Base-by-base conservation (phyloP, 2,888 invertebrate genomes). In the Plemyria rubiginata region DNA sequence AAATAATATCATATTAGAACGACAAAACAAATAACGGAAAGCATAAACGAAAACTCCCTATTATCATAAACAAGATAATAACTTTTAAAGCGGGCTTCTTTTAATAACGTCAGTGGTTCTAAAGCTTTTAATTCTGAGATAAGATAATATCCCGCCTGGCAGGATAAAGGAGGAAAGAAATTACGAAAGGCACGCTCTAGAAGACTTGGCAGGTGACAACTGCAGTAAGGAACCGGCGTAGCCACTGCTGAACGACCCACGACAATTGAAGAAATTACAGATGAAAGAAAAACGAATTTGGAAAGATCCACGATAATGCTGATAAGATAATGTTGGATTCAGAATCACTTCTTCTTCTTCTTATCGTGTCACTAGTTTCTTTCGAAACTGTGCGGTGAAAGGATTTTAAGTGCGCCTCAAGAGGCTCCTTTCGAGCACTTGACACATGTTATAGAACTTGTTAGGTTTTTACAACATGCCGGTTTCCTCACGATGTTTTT, bases 141-240 rank as follows among this genome's bases (percentile, higher is more conserved):
- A 79, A 81, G 81, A 83, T 81, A 79, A 76, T 82, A 80, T 77
- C 13, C 7, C 7, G 12, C n/a, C 29, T 29, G 73, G 69, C 62
- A 67, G 74, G 69, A 77, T 77, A 76, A 81, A 80, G 70, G 74
- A 73, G 76, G 70, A 77, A 81, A 78, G 79, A 77, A 79, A 84
- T 86, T 84, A 82, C 85, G 78, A 83, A 82, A 82, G 80, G 78
- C 78, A 75, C 77, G 73, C 73, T 53, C 41, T 54, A n/a, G 40
- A 62, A 41, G 43, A 78, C 76, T 80, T 87, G 86, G 81, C 85
- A 86, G 85, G 78, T 86, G 86, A 82, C 86, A 86, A 73, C 76
- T 41, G 12, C 53, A 49, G 48, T 41, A 45, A 29, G 6, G 52
- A 32, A 48, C 40, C 38, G 46, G 13, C 49, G 38, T 22, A 41